Evolutionary conservation across 1,140 invertebrate species (phyloP), one percentile per base, ranked within the genome.

Genomic region (Lamellibrachia luymesi): DNA sequence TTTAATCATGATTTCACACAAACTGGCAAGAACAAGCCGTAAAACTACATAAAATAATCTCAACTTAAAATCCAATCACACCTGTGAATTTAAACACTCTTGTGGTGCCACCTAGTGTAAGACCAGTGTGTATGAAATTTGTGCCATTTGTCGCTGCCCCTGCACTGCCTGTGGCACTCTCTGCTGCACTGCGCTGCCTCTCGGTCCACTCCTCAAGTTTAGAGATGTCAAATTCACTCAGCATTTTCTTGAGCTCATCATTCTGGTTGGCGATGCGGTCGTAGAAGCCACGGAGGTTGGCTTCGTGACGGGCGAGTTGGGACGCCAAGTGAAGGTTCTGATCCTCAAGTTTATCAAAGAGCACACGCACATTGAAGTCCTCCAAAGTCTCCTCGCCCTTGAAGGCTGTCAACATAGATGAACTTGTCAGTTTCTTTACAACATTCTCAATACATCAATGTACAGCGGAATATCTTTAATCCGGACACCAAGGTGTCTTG

Each of bases 261-360:
- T 95, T 96, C 92, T 96, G 96, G 13, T 94, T 92, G 93, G 94
- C 94, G 90, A 96, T 96, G 27, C 95, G 94, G 27, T 95, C 94
- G 93, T 96, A 96, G 95, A 96, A 96, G 7, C 93, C 93, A 27
- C 94, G 94, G 0, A 96, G 94, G 92, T 96, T 95, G 89, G 96
- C 95, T 91, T 95, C 94, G 91, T 96, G 96, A 50, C 94, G 93
- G 13, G 96, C 95, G 89, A 96, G 92, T 94, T 96, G 95, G 25
- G 96, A 95, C 2, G 96, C 96, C 92, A 96, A 93, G 51, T 96
- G 96, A 1, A 96, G 95, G 92, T 96, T 96, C 94, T 96, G 96
- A 93, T 96, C 96, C 92, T 96, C 96, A 10, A 96, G 94, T 93
- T 96, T 96, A 94, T 96, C 96, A 90, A 95, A 96, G 51, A 96